These are phyloP conservation scores for Takifugu rubripes DNA, from an alignment of 2,797 vertebrate genomes.

Conservation along the genomic window DNA sequence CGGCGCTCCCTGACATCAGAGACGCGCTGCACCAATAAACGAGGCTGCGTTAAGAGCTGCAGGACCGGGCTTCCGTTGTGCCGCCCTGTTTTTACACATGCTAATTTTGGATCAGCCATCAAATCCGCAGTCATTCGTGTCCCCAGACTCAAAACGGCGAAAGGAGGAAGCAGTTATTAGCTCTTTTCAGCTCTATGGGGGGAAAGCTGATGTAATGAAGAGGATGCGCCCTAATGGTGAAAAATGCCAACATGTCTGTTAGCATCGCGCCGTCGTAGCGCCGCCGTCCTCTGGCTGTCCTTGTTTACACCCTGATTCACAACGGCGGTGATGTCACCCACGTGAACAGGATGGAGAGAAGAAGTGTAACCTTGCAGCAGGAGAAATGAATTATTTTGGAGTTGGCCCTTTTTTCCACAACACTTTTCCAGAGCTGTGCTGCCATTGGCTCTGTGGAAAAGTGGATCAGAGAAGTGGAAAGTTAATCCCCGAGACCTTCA, in stretches of 20 bases:
- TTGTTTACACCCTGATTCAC: conserved; percentile 43
- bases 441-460: conserved; percentile 66
- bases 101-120: conserved; percentile 43
- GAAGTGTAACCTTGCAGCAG: conserved; percentile 55
- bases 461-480: conserved; percentile 72
- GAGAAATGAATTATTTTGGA: conserved; percentile 53
- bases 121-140: conserved; percentile 47
- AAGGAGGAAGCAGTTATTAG: conserved; percentile 57
- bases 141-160: conserved; percentile 41
- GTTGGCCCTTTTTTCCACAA: conserved; percentile 61
- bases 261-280: no score
- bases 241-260: neutral
- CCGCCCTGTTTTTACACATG: conserved; percentile 20
- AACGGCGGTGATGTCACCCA: conserved; percentile 43
- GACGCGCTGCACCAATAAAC: conserved; percentile 43
- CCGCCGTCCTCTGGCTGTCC: conserved; percentile 26
- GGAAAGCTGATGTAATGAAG: conserved; percentile 55
- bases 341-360: conserved; percentile 43
- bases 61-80: conserved; percentile 30
- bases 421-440: conserved; percentile 59
- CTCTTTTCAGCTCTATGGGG: conserved; percentile 44
- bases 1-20: conserved; percentile 48
- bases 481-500: conserved; percentile 67
- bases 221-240: conserved; percentile 11
- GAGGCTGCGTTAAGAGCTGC: conserved; percentile 30